Percentiles rank a stretch among this genome's conserved stretches.
These are phyloP conservation scores for Erpetoichthys calabaricus DNA, from an alignment of 2,797 vertebrate species.

Conservation along the genomic window DNA sequence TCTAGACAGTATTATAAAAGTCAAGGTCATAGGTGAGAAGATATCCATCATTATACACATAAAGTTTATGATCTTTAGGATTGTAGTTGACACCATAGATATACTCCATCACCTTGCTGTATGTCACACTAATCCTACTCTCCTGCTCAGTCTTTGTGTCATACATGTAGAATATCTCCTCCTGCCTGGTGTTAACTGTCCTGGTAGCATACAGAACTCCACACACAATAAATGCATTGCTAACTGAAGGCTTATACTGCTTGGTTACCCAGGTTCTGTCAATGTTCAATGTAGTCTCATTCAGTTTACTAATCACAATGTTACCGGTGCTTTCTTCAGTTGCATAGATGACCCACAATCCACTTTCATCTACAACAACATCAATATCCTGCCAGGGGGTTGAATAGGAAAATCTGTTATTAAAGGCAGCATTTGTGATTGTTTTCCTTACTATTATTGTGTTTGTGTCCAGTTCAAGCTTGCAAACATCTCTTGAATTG, in stretches of 20 bases:
- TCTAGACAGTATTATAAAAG: constrained; percentile 14
- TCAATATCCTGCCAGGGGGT: constrained; percentile 45
- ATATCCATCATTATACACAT: constrained; percentile 46
- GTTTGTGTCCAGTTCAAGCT: constrained; percentile 28
- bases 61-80: constrained; percentile 46
- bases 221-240: constrained; percentile 50
- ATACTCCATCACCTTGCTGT: constrained; percentile 41
- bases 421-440: constrained; percentile 28
- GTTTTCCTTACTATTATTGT: background rate
- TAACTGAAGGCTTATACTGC: constrained; percentile 47
- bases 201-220: constrained; percentile 48
- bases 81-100: constrained; percentile 48
- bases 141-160: constrained; percentile 43
- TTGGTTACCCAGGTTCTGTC: constrained; percentile 46
- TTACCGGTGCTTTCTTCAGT: constrained; percentile 47
- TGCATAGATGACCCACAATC: constrained; percentile 57
- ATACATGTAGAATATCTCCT: constrained; percentile 56
- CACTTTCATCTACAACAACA: constrained; percentile 49
- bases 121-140: constrained; percentile 22
- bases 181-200: constrained; percentile 33
- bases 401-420: constrained; percentile 37
- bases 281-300: constrained; percentile 47
- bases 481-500: constrained; percentile 20
- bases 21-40: constrained; percentile 33
- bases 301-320: constrained; percentile 53